Conservation (phyloP, 2,888 invertebrate genomes). For the Cryptosula pallasiana region DNA sequence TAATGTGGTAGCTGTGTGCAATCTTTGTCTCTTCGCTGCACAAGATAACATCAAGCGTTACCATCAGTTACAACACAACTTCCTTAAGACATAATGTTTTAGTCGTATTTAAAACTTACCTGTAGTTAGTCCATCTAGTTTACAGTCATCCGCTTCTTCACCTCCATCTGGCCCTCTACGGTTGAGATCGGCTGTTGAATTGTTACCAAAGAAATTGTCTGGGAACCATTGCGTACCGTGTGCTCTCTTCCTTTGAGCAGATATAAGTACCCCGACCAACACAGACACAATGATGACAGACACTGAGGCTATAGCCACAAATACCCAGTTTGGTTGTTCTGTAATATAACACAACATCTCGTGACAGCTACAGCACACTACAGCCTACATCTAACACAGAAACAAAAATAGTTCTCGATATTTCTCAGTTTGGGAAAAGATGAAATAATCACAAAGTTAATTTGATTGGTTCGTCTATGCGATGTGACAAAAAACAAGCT, state of each 20-base stretch:
- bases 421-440: no score
- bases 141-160: slow-evolving; percentile 16
- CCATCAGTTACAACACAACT: no score
- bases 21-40: not conserved
- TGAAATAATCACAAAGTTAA: no score
- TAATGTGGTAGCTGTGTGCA: not conserved
- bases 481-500: no score
- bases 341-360: not conserved
- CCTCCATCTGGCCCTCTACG: not conserved
- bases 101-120: no score
- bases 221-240: slow-evolving; percentile 93
- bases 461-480: no score
- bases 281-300: slow-evolving; percentile 59
- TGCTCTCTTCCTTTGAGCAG: slow-evolving; percentile 71
- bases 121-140: not conserved
- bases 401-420: no score
- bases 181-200: not conserved
- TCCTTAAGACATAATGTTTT: no score
- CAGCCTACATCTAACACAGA: no score
- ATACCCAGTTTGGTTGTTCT: slow-evolving; percentile 26
- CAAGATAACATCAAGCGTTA: no score
- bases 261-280: slow-evolving; percentile 73
- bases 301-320: slow-evolving; percentile 38
- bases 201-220: slow-evolving; percentile 78
- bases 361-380: not conserved